Conservation (phyloP, 1,140 invertebrate species). For the Elymnias hypermnestra region DNA sequence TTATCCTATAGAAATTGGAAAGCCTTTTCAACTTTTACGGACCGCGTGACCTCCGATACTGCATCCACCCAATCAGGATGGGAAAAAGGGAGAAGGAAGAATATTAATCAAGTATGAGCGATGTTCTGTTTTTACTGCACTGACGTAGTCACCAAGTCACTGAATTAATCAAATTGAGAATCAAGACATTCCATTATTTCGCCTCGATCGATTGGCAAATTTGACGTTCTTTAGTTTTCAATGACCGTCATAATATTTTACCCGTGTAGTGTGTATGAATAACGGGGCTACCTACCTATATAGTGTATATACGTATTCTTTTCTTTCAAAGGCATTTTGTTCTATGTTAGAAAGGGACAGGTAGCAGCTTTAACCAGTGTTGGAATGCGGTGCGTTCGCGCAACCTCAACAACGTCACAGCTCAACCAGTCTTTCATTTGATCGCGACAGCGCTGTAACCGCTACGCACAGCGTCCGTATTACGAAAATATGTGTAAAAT, state of each 20-base stretch:
- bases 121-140: too few species aligned
- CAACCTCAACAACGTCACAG: conserved; percentile 38
- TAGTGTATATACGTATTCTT: conserved; percentile 27
- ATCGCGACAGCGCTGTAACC: conserved; percentile 40
- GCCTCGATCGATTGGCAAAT: conserved; percentile 30
- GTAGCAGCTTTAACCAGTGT: conserved; percentile 40
- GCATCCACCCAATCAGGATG: too few species aligned
- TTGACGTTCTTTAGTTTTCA: conserved; percentile 30
- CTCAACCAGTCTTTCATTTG: conserved; percentile 60
- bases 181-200: conserved; percentile 17
- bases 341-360: conserved; percentile 35
- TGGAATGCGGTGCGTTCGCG: conserved; percentile 69
- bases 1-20: too few species aligned
- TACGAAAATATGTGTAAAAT: conserved; percentile 67
- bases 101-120: too few species aligned
- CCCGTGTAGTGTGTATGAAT: conserved; percentile 64
- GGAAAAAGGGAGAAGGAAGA: too few species aligned
- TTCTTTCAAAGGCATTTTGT: conserved; percentile 8
- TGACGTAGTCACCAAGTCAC: not conserved
- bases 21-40: too few species aligned
- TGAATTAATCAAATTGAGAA: conserved; percentile 4
- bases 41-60: too few species aligned
- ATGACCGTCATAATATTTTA: conserved; percentile 43
- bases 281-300: conserved; percentile 68
- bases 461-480: conserved; percentile 34